These are phyloP conservation scores for Pantherophis vulpinus DNA, from an alignment of 2,797 vertebrate species.

Conservation along the genomic window DNA sequence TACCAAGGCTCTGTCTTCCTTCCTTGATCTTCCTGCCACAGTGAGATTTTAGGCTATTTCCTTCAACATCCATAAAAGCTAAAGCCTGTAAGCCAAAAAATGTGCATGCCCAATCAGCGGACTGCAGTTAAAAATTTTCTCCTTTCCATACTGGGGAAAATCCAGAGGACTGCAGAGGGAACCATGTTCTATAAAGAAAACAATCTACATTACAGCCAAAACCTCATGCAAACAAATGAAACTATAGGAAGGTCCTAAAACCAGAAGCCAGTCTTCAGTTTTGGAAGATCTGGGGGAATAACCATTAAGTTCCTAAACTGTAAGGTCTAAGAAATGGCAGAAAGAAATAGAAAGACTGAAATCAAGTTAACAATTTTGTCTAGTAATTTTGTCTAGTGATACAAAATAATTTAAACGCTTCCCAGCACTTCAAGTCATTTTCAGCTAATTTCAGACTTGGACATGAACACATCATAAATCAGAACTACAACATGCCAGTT, in stretches of 20 bases:
- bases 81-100: background rate
- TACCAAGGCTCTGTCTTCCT: no score
- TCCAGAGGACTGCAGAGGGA: background rate
- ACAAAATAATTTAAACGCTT: background rate
- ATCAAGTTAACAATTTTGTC: background rate
- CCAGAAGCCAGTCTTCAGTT: background rate
- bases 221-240: background rate
- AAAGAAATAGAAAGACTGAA: background rate
- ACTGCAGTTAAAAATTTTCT: background rate
- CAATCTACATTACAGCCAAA: background rate
- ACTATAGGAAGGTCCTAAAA: background rate
- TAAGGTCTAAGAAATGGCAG: background rate
- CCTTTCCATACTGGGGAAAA: background rate
- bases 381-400: background rate
- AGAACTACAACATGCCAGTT: background rate
- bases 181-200: background rate
- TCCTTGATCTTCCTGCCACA: background rate
- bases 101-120: background rate
- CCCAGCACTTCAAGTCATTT: background rate
- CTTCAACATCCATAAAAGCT: background rate
- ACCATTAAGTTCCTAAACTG: background rate
- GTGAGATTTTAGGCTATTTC: background rate
- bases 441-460: background rate
- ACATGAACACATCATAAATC: constrained; percentile 8
- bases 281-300: background rate